Conservation (phyloP, 2,113 vertebrate species). For the Narcine bancroftii region DNA sequence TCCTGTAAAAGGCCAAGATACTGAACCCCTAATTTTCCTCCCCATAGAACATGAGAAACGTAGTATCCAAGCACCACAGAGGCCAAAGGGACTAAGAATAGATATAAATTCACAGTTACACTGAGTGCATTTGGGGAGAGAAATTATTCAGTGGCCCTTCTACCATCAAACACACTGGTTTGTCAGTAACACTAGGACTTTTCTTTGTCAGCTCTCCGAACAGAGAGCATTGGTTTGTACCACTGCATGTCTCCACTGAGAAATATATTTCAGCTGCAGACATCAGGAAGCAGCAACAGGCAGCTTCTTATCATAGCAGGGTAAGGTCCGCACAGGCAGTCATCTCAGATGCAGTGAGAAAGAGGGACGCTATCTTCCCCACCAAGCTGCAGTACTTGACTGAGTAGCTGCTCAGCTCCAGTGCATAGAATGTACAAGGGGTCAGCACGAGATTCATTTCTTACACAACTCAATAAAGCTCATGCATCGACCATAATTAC, state of each 20-base stretch:
- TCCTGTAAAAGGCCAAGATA: not conserved
- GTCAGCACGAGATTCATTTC: not conserved
- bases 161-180: not conserved
- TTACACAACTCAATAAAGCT: not conserved
- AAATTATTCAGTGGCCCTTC: not conserved
- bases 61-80: not conserved
- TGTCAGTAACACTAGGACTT: not conserved
- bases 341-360: too few relatives aligned
- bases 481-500: not conserved
- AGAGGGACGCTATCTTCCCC: too few relatives aligned
- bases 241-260: not conserved
- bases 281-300: too few relatives aligned
- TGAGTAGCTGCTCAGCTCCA: not conserved
- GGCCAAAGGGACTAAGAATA: not conserved
- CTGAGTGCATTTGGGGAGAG: not conserved
- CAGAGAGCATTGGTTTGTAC: not conserved
- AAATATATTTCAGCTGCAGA: too few relatives aligned
- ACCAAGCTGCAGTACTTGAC: not conserved
- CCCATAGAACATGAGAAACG: not conserved
- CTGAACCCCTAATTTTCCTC: not conserved
- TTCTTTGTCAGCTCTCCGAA: not conserved
- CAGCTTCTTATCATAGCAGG: too few relatives aligned
- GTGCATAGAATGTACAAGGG: not conserved
- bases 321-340: too few relatives aligned
- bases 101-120: not conserved